phyloP scores from a whole-genome alignment of 2,888 invertebrate species.

The Euzophera pinguis region DNA sequence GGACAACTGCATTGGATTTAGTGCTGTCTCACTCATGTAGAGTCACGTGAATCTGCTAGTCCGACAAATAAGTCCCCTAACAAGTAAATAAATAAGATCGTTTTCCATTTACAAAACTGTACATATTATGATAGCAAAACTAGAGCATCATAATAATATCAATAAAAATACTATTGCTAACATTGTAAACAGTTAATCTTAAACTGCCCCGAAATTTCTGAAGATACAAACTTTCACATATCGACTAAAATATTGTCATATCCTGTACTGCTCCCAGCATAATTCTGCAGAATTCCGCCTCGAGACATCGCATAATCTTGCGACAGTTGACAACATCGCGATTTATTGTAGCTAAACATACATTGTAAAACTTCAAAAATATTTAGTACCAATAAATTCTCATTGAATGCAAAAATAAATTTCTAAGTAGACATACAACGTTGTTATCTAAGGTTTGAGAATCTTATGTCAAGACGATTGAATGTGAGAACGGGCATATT shows the following conservation, averaged over 20 bases:
- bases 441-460: slow-evolving; percentile 33
- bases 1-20: too few relatives aligned
- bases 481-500: slow-evolving; percentile 55
- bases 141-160: too few relatives aligned
- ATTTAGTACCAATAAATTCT: slow-evolving; percentile 35
- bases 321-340: slow-evolving; percentile 26
- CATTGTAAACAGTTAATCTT: neutral
- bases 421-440: slow-evolving; percentile 25
- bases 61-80: too few relatives aligned
- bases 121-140: too few relatives aligned
- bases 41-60: too few relatives aligned
- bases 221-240: slow-evolving; percentile 9
- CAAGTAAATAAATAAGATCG: too few relatives aligned
- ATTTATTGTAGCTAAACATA: slow-evolving; percentile 35
- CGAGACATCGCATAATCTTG: slow-evolving; percentile 35
- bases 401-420: slow-evolving; percentile 29
- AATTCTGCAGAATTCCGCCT: slow-evolving; percentile 25
- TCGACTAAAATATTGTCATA: slow-evolving; percentile 9
- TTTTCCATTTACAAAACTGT: too few relatives aligned
- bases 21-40: too few relatives aligned
- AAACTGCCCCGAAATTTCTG: slow-evolving; percentile 2
- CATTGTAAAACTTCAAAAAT: slow-evolving; percentile 34
- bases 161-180: too few relatives aligned
- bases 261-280: slow-evolving; percentile 15
- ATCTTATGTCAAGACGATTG: slow-evolving; percentile 45